phyloP scores from a whole-genome alignment of 2,113 vertebrate species.

The Mixornis gularis region DNA sequence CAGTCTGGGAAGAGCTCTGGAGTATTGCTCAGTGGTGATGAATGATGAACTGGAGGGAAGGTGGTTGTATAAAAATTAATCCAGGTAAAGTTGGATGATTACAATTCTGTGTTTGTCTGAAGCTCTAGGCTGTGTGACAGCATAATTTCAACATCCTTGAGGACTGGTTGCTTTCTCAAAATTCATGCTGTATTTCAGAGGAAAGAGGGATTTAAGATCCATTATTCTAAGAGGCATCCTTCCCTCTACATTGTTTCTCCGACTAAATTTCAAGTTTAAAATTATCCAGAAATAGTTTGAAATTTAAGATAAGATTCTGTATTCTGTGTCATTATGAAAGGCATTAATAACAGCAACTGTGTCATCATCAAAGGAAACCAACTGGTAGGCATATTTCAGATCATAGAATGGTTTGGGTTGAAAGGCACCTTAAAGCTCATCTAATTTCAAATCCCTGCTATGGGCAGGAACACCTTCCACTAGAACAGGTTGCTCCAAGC shows the following conservation, averaged over 20 bases:
- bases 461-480: not conserved
- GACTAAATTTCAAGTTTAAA: not conserved
- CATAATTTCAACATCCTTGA: not conserved
- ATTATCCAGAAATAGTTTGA: not conserved
- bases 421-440: not conserved
- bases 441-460: not conserved
- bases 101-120: not conserved
- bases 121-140: not conserved
- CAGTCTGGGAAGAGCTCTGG: not conserved
- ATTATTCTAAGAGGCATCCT: not conserved
- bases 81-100: not conserved
- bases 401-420: not conserved
- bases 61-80: not conserved
- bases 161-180: not conserved
- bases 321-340: not conserved
- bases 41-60: fast-evolving
- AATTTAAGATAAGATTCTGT: not conserved
- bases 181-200: not conserved
- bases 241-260: not conserved
- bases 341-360: not conserved
- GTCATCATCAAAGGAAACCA: not conserved
- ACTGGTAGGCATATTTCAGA: not conserved
- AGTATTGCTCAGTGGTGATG: not conserved
- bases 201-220: not conserved
- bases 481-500: not conserved